phyloP scores from a whole-genome alignment of 2,113 vertebrate species.

The Ciconia maguari region DNA sequence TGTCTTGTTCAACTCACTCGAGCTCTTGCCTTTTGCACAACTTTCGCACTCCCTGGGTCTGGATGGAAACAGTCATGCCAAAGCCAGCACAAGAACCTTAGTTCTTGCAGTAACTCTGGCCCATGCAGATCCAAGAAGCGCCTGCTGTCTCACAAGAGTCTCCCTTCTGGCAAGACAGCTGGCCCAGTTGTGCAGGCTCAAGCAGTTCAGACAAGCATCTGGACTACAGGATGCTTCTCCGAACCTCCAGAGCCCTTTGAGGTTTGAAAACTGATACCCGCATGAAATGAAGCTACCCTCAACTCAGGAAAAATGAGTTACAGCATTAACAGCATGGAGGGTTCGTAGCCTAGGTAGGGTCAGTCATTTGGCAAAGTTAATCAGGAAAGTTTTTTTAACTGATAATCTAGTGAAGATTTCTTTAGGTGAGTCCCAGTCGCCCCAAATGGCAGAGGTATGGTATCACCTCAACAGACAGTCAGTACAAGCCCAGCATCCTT shows the following conservation, averaged over 20 bases:
- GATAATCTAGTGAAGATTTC: not conserved
- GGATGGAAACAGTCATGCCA: conserved; percentile 11
- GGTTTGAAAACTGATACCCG: conserved; percentile 45
- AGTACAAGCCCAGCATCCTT: not conserved
- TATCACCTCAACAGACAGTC: not conserved
- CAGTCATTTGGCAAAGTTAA: conserved; percentile 1
- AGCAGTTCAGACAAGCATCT: conserved; percentile 55
- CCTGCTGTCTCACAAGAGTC: not conserved
- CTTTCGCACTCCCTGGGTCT: conserved; percentile 19
- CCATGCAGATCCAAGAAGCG: conserved; percentile 33
- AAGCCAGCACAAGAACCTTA: conserved; percentile 9
- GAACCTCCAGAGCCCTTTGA: conserved; percentile 35
- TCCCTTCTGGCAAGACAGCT: conserved; percentile 8
- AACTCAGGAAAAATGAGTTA: conserved; percentile 43
- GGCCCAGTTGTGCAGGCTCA: conserved; percentile 12
- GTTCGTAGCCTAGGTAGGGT: not conserved
- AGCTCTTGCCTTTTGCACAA: not conserved
- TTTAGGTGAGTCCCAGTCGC: not conserved
- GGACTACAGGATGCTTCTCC: conserved; percentile 11
- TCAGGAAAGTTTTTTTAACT: not conserved
- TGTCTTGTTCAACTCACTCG: not conserved
- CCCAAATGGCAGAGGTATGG: not conserved
- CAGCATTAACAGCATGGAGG: not conserved
- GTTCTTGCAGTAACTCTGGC: conserved; percentile 21
- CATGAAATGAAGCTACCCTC: conserved; percentile 23